A percentile compares a stretch with the other conserved stretches of the same genome.
Conservation (phyloP, 1,140 invertebrate genomes). For the Druon quercuslanigerum region DNA sequence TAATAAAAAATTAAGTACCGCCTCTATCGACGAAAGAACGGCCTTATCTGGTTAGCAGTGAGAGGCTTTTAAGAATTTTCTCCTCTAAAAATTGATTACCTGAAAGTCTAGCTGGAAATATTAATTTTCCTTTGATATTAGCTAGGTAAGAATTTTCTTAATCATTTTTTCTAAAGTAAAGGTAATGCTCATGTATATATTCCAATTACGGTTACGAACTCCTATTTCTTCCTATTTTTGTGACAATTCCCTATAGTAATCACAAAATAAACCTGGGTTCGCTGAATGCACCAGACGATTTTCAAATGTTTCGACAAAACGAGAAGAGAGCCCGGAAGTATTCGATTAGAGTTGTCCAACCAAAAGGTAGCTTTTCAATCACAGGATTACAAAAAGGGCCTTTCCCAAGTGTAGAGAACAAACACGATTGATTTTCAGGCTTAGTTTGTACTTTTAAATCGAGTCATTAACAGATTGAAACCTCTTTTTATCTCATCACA, state of each 20-base stretch:
- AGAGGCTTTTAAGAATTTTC: slow-evolving; percentile 21
- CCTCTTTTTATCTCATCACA: too few species aligned
- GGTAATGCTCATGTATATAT: neutral
- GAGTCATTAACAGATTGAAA: too few species aligned
- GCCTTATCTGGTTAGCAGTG: slow-evolving; percentile 11
- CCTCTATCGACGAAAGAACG: slow-evolving; percentile 14
- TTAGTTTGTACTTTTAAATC: too few species aligned
- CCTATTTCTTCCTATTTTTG: neutral
- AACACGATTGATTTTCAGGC: too few species aligned
- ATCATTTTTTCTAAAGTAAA: neutral
- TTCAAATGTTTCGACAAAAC: neutral
- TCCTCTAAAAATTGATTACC: slow-evolving; percentile 14
- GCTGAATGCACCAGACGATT: too few species aligned
- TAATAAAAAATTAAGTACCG: slow-evolving; percentile 21
- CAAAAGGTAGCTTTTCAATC: neutral
- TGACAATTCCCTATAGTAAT: neutral
- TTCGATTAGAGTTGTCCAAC: neutral
- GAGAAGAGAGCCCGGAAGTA: slow-evolving; percentile 1
- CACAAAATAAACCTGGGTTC: neutral
- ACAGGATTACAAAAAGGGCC: neutral
- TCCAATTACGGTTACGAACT: neutral
- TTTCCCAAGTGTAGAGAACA: neutral
- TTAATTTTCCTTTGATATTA: slow-evolving; percentile 5
- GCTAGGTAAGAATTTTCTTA: neutral
- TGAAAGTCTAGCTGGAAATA: neutral